Percentiles rank a stretch among this genome's conserved stretches.
These are phyloP conservation scores for Carterocephalus palaemon DNA, from an alignment of 2,888 invertebrate species.

Conservation along the genomic window DNA sequence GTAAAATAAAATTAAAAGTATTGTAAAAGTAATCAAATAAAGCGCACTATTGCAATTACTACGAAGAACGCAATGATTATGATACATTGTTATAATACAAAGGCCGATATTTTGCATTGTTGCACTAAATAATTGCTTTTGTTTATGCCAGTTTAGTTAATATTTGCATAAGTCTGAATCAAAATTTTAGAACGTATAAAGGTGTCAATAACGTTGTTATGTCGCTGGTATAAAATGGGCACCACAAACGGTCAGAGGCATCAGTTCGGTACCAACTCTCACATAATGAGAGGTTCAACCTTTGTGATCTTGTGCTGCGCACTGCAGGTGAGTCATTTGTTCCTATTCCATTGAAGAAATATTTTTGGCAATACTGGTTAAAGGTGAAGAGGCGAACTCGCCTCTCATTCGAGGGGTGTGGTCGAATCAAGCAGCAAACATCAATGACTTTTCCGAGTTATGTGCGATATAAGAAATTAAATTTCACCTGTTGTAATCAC, in stretches of 20 bases:
- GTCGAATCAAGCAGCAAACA: too few species aligned
- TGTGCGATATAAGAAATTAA: too few species aligned
- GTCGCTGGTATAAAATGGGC: constrained; percentile 59
- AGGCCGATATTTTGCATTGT: constrained; percentile 45
- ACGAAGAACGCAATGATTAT: constrained; percentile 50
- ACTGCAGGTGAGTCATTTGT: constrained; percentile 70
- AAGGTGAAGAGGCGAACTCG: constrained; percentile 28
- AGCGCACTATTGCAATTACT: too few species aligned
- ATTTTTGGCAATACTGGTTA: too few species aligned
- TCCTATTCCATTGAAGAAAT: constrained; percentile 43
- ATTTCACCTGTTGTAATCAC: too few species aligned
- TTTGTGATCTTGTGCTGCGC: constrained; percentile 70
- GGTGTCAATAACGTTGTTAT: constrained; percentile 24
- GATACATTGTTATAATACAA: constrained; percentile 49
- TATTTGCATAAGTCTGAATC: constrained; percentile 40
- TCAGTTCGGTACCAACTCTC: constrained; percentile 72
- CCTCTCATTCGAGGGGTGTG: too few species aligned
- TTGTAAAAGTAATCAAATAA: too few species aligned
- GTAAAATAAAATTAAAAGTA: too few species aligned
- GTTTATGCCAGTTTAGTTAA: constrained; percentile 44
- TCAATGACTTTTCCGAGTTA: too few species aligned
- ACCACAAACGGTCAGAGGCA: constrained; percentile 31
- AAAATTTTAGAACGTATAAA: constrained; percentile 30
- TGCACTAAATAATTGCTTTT: constrained; percentile 40
- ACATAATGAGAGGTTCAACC: constrained; percentile 64